phyloP scores from a whole-genome alignment of 1,140 invertebrate species.

The Conus ventricosus region DNA sequence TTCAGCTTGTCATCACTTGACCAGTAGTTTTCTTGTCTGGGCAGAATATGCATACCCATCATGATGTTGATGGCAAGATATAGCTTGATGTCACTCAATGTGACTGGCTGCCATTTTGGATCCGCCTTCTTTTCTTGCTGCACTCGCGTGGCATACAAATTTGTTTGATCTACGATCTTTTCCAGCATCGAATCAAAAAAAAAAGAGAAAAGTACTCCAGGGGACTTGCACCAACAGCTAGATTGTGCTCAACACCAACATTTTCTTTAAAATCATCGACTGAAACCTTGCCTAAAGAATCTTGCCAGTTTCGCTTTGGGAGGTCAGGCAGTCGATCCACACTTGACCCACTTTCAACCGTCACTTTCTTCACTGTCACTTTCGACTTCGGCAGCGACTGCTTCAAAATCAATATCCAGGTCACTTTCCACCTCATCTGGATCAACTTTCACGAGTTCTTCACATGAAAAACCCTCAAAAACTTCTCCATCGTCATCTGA shows the following conservation, averaged over 20 bases:
- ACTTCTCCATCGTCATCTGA: background rate
- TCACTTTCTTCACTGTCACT: background rate
- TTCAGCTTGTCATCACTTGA: slow-evolving; percentile 18
- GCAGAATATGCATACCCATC: slow-evolving; percentile 25
- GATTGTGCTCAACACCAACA: background rate
- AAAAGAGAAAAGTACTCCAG: background rate
- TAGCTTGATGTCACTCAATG: background rate
- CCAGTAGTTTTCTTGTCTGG: slow-evolving; percentile 38
- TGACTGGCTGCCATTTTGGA: slow-evolving; percentile 19
- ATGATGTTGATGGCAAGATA: slow-evolving; percentile 29
- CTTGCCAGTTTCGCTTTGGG: background rate
- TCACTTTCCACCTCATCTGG: background rate
- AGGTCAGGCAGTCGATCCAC: background rate
- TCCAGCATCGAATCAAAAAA: background rate
- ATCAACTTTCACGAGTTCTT: background rate
- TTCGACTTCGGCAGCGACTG: background rate
- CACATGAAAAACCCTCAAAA: background rate
- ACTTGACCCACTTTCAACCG: background rate
- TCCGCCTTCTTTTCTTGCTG: too few relatives aligned
- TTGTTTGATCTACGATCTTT: background rate
- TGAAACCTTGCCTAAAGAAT: background rate
- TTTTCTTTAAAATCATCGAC: background rate
- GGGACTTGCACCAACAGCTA: background rate
- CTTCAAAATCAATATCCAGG: background rate
- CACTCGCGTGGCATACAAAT: background rate